These are phyloP conservation scores for Anadara kagoshimensis DNA, from an alignment of 1,140 invertebrate genomes.

Conservation along the genomic window DNA sequence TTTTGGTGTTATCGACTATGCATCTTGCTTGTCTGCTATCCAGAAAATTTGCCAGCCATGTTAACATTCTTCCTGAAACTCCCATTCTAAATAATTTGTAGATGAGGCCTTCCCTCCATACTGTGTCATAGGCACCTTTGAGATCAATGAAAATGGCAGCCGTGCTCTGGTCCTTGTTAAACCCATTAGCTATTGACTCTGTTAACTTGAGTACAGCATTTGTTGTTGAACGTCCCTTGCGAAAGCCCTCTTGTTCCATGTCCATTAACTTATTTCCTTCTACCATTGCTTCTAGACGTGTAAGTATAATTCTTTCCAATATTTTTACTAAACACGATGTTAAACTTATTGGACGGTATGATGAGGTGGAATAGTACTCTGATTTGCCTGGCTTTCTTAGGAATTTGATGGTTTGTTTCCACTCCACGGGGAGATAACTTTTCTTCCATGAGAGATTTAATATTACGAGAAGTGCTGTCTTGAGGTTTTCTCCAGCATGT, in stretches of 20 bases:
- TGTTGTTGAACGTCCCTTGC: not conserved
- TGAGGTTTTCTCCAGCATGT: not conserved
- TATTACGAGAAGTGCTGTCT: not conserved
- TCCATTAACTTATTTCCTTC: not conserved
- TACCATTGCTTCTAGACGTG: not conserved
- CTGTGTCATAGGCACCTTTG: not conserved
- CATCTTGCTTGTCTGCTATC: not conserved
- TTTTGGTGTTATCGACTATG: not conserved
- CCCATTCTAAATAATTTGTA: too few relatives aligned
- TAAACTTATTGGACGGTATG: not conserved
- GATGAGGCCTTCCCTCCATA: not conserved
- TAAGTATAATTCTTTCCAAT: not conserved
- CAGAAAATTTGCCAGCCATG: slow-evolving; percentile 9
- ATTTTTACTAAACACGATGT: not conserved
- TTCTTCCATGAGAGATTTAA: not conserved
- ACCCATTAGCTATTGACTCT: not conserved
- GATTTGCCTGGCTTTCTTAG: not conserved
- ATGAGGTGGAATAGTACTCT: not conserved
- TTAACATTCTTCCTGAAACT: too few relatives aligned
- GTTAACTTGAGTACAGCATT: not conserved
- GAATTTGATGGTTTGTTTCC: slow-evolving; percentile 1
- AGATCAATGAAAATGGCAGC: not conserved
- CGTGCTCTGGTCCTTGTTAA: not conserved
- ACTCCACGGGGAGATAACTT: not conserved
- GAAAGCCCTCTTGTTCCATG: not conserved